Conservation (phyloP, 53 echinoderm and acorn worm genomes). For the Antedon mediterranea region DNA sequence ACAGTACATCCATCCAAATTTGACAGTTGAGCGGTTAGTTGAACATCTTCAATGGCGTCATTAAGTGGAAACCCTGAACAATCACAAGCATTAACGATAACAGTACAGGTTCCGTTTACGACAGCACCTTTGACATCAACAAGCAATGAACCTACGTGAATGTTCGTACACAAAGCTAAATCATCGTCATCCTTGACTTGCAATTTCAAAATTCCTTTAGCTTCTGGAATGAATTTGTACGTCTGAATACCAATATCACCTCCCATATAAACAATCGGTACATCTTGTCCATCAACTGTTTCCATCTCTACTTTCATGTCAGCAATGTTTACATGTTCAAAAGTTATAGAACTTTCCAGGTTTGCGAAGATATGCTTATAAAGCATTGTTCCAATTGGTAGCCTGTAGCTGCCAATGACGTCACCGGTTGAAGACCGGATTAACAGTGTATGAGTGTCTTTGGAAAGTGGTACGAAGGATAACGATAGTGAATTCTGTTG, state of each 20-base stretch:
- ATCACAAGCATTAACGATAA: not conserved
- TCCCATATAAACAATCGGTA: not conserved
- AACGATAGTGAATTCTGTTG: not conserved
- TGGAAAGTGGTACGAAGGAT: not conserved
- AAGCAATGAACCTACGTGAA: not conserved
- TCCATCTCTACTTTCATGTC: not conserved
- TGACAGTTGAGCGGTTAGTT: not conserved
- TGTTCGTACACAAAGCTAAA: not conserved
- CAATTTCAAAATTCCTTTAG: not conserved
- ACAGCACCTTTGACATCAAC: not conserved
- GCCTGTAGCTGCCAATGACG: not conserved
- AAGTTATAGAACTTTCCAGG: not conserved
- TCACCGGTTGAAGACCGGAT: not conserved
- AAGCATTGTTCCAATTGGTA: not conserved
- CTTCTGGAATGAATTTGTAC: not conserved
- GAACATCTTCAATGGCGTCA: not conserved
- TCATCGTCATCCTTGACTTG: not conserved
- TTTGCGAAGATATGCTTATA: not conserved
- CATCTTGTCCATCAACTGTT: not conserved
- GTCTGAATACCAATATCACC: not conserved
- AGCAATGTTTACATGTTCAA: not conserved
- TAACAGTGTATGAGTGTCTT: not conserved
- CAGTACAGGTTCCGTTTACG: not conserved
- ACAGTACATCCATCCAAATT: not conserved
- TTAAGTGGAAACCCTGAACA: not conserved